Evolutionary conservation across 2,797 vertebrate species (phyloP).

Genomic region (Enteromius anoplus): DNA sequence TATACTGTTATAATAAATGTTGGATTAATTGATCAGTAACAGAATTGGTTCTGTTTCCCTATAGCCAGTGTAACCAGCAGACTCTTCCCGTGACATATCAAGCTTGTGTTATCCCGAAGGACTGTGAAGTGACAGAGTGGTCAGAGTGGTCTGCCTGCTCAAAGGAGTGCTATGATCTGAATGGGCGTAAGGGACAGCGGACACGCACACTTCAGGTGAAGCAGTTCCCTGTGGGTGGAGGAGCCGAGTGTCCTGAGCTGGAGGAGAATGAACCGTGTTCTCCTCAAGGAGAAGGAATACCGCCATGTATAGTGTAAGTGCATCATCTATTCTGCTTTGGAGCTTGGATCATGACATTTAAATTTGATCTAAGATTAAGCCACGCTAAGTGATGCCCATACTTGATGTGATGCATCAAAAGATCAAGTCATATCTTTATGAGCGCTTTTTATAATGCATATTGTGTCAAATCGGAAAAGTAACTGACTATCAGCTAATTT

Average conservation of each 20-base stretch:
- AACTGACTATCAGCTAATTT: no score
- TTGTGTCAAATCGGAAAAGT: neutral
- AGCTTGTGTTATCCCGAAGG: conserved; percentile 89
- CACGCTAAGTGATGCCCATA: neutral
- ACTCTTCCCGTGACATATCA: conserved; percentile 88
- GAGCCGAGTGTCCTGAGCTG: conserved; percentile 83
- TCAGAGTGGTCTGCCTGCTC: conserved; percentile 90
- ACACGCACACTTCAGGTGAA: conserved; percentile 81
- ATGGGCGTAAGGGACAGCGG: conserved; percentile 81
- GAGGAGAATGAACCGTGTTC: conserved; percentile 87
- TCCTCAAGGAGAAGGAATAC: conserved; percentile 79
- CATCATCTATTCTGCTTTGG: neutral
- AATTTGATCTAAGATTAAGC: neutral
- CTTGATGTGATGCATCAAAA: neutral
- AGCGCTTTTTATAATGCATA: no score
- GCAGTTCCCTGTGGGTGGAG: conserved; percentile 86
- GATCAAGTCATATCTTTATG: neutral
- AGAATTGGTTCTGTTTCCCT: conserved; percentile 51
- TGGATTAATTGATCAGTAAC: neutral
- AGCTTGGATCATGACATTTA: neutral
- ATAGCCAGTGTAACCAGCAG: conserved; percentile 89
- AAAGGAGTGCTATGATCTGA: conserved; percentile 84
- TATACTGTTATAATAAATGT: neutral
- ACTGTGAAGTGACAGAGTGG: conserved; percentile 92
- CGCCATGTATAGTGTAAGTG: conserved; percentile 87